Evolutionary conservation across 2,797 vertebrate genomes (phyloP).

Genomic region (Simalia tracyae): DNA sequence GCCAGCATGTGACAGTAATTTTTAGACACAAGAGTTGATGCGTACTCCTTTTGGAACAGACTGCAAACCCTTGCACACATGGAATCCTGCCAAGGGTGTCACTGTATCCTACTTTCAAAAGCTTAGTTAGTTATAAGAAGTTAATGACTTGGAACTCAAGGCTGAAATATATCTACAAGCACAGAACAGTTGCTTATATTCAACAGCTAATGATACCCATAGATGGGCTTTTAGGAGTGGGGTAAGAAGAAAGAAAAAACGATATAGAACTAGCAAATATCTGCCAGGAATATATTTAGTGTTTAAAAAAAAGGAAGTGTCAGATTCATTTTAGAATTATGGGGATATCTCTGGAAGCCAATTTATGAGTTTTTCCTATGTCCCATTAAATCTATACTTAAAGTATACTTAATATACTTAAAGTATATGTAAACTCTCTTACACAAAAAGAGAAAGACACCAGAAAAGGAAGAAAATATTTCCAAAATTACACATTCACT

Average conservation of each 20-base stretch:
- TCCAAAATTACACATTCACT: not conserved
- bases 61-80: not conserved
- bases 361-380: not conserved
- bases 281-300: not conserved
- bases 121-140: not conserved
- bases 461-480: not conserved
- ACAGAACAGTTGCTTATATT: not conserved
- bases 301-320: not conserved
- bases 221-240: not conserved
- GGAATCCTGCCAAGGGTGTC: not conserved
- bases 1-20: not conserved
- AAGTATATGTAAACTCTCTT: not conserved
- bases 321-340: not conserved
- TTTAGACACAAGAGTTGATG: constrained; percentile 2
- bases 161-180: not conserved
- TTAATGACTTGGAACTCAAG: constrained; percentile 15
- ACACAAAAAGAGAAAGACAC: too few species aligned
- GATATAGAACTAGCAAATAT: not conserved
- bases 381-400: not conserved
- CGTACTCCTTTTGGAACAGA: not conserved
- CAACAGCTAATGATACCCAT: not conserved
- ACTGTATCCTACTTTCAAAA: not conserved
- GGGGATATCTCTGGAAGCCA: not conserved
- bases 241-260: not conserved
- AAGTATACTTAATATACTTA: not conserved